Percentiles rank a stretch among this genome's conserved stretches.
These are phyloP conservation scores for Montipora capitata DNA, from an alignment of 92 coral and sea anemone species.

Conservation along the genomic window DNA sequence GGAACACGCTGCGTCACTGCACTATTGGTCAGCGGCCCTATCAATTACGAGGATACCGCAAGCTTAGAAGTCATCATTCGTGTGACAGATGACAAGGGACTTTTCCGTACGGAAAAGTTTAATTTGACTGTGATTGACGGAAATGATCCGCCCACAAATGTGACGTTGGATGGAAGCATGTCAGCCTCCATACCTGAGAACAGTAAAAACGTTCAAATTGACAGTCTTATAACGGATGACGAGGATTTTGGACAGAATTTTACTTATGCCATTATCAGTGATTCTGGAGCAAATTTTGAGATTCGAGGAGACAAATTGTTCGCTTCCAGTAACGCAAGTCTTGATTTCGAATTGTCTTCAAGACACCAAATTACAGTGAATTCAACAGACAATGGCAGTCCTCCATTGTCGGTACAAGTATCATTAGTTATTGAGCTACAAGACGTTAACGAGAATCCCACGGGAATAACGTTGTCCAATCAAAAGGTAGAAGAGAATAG, in stretches of 20 bases:
- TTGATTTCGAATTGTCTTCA: slow-evolving; percentile 79
- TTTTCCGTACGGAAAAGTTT: slow-evolving; percentile 72
- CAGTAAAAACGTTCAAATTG: slow-evolving; percentile 80
- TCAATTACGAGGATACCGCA: slow-evolving; percentile 86
- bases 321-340: slow-evolving; percentile 76
- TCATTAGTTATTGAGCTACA: slow-evolving; percentile 65
- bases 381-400: slow-evolving; percentile 90
- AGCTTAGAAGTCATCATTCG: slow-evolving; percentile 77
- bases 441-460: slow-evolving; percentile 91
- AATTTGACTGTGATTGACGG: slow-evolving; percentile 80
- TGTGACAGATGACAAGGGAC: slow-evolving; percentile 90
- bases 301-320: slow-evolving; percentile 84
- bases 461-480: slow-evolving; percentile 75
- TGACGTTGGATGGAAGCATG: slow-evolving; percentile 89
- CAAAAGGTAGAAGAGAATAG: slow-evolving; percentile 71
- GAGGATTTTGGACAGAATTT: slow-evolving; percentile 88
- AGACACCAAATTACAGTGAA: slow-evolving; percentile 73
- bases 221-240: slow-evolving; percentile 84
- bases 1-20: slow-evolving; percentile 66
- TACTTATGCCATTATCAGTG: slow-evolving; percentile 72
- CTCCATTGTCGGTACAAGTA: slow-evolving; percentile 70
- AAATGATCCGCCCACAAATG: slow-evolving; percentile 89
- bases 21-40: slow-evolving; percentile 78
- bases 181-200: slow-evolving; percentile 84
- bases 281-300: slow-evolving; percentile 79